Evolutionary conservation across 2,113 vertebrate genomes (phyloP).

Genomic region (Eira barbara): DNA sequence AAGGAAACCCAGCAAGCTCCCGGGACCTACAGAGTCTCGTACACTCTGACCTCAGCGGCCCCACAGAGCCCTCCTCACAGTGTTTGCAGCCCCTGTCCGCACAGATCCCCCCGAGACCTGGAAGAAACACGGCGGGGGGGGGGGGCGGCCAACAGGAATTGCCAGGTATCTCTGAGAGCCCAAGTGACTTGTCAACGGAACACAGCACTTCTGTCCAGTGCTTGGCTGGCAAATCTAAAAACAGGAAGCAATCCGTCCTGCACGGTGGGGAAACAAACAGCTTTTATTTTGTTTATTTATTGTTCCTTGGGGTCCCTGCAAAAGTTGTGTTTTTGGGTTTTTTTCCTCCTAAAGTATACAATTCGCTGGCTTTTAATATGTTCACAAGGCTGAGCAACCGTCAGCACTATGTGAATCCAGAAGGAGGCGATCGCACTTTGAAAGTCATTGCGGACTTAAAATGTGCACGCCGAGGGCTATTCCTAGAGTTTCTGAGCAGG

Average conservation of each 20-base stretch:
- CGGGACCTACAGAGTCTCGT: rapidly evolving
- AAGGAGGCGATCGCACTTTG: neutral
- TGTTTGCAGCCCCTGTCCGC: neutral
- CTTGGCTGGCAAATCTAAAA: neutral
- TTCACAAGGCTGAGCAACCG: neutral
- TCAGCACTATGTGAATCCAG: neutral
- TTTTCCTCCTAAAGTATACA: neutral
- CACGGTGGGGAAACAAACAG: no score
- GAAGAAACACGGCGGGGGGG: neutral
- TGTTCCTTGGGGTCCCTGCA: neutral
- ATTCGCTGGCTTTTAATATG: neutral
- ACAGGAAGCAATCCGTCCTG: neutral
- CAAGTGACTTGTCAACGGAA: neutral
- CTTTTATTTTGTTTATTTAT: neutral
- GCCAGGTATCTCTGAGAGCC: neutral
- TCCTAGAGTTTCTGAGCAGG: neutral
- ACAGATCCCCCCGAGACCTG: neutral
- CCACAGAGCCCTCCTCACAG: neutral
- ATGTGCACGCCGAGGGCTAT: neutral
- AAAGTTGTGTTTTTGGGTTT: neutral
- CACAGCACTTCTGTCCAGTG: neutral
- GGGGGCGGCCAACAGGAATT: neutral
- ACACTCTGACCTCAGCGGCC: no score
- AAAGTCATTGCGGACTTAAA: neutral
- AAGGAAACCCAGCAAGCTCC: neutral